phyloP scores from a whole-genome alignment of 2,113 vertebrate species.

The Pycnonotus jocosus region DNA sequence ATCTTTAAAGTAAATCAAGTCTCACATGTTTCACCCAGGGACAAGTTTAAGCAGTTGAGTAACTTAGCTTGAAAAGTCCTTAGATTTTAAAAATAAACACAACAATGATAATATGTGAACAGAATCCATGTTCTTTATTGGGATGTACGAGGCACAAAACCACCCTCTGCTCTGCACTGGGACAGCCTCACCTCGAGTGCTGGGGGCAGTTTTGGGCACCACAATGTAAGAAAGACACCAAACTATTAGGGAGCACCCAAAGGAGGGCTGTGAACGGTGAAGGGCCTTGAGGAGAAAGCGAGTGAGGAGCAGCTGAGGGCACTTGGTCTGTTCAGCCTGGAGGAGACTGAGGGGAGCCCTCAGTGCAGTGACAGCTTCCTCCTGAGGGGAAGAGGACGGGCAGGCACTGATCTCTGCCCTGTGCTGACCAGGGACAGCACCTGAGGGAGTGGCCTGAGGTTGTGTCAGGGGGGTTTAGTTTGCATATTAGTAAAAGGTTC shows the following conservation, averaged over 20 bases:
- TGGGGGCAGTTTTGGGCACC: background rate
- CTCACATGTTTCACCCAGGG: background rate
- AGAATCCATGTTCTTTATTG: background rate
- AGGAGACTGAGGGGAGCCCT: background rate
- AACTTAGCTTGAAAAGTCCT: background rate
- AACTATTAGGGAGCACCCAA: background rate
- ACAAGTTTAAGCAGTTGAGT: background rate
- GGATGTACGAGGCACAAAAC: background rate
- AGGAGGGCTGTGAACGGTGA: background rate
- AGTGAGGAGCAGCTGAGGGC: background rate
- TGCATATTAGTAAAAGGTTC: background rate
- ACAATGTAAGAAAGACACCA: background rate
- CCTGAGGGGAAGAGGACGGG: background rate
- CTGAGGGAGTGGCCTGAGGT: background rate
- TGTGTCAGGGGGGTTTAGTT: background rate
- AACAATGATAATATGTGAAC: background rate
- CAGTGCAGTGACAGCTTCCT: background rate
- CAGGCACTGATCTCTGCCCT: background rate
- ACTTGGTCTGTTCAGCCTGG: background rate
- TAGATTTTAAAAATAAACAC: background rate
- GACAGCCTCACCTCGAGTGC: accelerated
- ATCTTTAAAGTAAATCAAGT: background rate
- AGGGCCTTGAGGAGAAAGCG: accelerated
- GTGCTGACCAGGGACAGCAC: background rate
- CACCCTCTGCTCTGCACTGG: accelerated